Conservation (phyloP, 2,797 vertebrate species). For the Spheniscus humboldti region DNA sequence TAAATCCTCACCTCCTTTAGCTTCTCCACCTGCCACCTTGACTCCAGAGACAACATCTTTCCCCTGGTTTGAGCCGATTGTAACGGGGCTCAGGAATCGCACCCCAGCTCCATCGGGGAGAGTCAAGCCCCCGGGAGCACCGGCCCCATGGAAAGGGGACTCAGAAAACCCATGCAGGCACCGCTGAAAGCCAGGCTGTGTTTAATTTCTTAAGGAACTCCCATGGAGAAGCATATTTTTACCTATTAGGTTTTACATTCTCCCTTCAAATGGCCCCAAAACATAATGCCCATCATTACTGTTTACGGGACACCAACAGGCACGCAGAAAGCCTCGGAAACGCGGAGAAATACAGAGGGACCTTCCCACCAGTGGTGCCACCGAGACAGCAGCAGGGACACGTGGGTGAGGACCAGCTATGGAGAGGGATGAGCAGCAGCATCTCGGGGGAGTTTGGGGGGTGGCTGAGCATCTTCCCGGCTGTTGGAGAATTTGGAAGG, state of each 20-base stretch:
- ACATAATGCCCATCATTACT: background rate
- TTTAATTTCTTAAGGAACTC: background rate
- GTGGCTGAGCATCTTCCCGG: background rate
- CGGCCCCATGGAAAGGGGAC: background rate
- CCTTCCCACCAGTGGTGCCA: background rate
- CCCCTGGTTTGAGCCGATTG: background rate
- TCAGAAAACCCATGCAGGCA: background rate
- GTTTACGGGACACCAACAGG: background rate
- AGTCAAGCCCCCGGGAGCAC: background rate
- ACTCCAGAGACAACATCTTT: background rate
- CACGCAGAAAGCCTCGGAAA: fast-evolving
- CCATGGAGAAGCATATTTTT: background rate
- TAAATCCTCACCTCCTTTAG: conserved; percentile 58
- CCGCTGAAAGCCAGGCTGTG: background rate
- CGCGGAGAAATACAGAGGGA: background rate
- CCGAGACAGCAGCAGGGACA: background rate
- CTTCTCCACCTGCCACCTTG: conserved; percentile 14
- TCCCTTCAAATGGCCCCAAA: background rate
- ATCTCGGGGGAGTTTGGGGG: background rate
- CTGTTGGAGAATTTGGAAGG: background rate
- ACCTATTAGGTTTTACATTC: background rate
- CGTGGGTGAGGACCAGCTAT: fast-evolving
- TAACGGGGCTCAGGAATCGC: background rate
- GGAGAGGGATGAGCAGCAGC: background rate
- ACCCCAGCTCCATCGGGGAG: background rate